phyloP scores from a whole-genome alignment of 2,888 invertebrate genomes.

The Ommatoiulus sabulosus region DNA sequence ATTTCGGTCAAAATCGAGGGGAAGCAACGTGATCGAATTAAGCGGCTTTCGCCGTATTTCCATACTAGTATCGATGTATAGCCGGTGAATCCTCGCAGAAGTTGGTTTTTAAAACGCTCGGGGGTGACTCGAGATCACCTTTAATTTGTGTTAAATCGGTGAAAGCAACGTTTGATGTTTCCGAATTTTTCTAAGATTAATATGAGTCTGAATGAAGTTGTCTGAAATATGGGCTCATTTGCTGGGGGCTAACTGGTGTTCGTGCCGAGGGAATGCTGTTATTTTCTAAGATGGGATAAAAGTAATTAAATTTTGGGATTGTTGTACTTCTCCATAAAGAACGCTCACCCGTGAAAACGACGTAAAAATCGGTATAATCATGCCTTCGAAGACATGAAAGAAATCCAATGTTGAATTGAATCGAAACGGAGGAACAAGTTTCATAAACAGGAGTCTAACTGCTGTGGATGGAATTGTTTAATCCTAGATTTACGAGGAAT shows the following conservation, averaged over 20 bases:
- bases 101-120: no score
- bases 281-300: slow-evolving; percentile 36
- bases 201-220: background rate
- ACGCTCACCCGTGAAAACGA: slow-evolving; percentile 13
- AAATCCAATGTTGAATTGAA: background rate
- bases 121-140: no score
- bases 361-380: background rate
- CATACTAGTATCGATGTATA: no score
- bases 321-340: slow-evolving; percentile 45
- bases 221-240: background rate
- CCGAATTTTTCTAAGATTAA: background rate
- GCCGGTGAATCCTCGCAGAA: no score
- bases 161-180: no score
- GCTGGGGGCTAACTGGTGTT: background rate
- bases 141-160: no score
- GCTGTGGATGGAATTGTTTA: background rate
- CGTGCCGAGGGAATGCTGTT: background rate
- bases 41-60: no score
- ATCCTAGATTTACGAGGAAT: background rate
- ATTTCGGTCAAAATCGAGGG: no score
- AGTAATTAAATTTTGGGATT: slow-evolving; percentile 35
- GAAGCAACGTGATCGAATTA: no score
- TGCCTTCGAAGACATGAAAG: background rate
- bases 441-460: slow-evolving; percentile 11
- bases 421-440: background rate